Base-by-base conservation (phyloP, 2,113 vertebrate species). In the Sturnira hondurensis region DNA sequence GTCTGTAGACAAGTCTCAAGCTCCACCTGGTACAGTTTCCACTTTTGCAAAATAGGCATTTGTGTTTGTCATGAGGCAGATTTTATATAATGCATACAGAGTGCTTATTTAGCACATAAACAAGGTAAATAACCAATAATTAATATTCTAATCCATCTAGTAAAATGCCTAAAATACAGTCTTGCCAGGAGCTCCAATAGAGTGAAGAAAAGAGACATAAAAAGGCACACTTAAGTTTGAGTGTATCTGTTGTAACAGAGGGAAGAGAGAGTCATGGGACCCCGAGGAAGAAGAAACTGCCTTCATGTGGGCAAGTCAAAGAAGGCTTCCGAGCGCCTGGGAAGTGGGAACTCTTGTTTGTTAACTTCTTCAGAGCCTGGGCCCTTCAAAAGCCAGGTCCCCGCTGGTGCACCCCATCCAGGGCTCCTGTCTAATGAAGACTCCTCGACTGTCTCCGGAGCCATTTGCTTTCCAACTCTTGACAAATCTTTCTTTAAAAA, bases 401-500 rank as follows among this genome's bases (percentile, higher is more conserved):
- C 63, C 0, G 0, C 28, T 2, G 54, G n/a, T 4, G 26, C 2
- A 1, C 19, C 31, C 65, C 68, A 43, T 70, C 41, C 26, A 1
- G 20, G 45, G 26, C 10, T 52, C 38, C 52, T 41, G 15, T 47
- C 63, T 92, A 70, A 93, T 17, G 70, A 95, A 96, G 90, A 87
- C 20, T 80, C 81, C 41, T 38, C 12, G 1, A 52, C 56, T 1
- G 28, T 74, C 88, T 95, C 89, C 85, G 0, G 12, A 96, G 94
- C 26, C 58, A 68, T 58, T 61, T 74, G 6, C 20, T n/a, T 93
- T 88, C 73, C 74, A 87, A 68, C 86, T 85, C 92, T 74, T 26
- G 0, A 31, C 68, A 96, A 96, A 33, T 82, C 80, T 92, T n/a
- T n/a, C 84, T 68, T 12, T 1, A 50, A 84, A 63, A 95, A 93